Base-by-base conservation (phyloP, 2,797 vertebrate genomes). In the Apodemus agrarius region DNA sequence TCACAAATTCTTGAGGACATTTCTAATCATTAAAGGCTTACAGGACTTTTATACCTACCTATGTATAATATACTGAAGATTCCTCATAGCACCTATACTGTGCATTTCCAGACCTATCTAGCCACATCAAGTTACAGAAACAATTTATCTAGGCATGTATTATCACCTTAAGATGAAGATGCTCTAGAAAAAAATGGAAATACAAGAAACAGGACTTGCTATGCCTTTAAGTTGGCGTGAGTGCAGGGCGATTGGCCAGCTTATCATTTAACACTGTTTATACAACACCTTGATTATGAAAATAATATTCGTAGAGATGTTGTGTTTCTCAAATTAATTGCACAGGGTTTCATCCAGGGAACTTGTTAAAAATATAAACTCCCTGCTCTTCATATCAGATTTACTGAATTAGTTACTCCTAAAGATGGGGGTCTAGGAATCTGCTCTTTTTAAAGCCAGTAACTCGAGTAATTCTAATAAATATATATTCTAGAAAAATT, bases 321-420 rank as follows among this genome's bases (percentile, higher is more conserved):
- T 43, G 59, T 81, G 31, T 93, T 95, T 95, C n/a, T 91, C 26
- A 88, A 37, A 34, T 84, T 49, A 72, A 11, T 93, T 75, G 40
- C 4, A 43, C 19, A 74, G 54, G 94, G 46, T 74, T 17, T 12
- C 12, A 67, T 79, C 69, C n/a, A 40, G 29, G 2, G 12, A 94
- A 34, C 82, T 91, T 86, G n/a, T 95, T 54, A 83, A 96, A 94
- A 92, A 91, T 93, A 74, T 46, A 69, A 83, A 43, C 63, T 93
- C 86, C 61, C 54, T 76, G 21, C 67, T 90, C 24, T 29, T 94
- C n/a, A 12, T 31, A 26, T 11, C 13, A 91, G 43, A 37, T 34
- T 82, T 86, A 67, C 63, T 46, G 4, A 96, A 57, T 89, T 84
- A 69, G 29, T 80, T 84, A 59, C 90, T 87, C 96, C 40, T 85